A percentile compares a stretch with the other conserved stretches of the same genome.
phyloP scores from a whole-genome alignment of 2,797 vertebrate genomes.

The Acanthurus tractus region DNA sequence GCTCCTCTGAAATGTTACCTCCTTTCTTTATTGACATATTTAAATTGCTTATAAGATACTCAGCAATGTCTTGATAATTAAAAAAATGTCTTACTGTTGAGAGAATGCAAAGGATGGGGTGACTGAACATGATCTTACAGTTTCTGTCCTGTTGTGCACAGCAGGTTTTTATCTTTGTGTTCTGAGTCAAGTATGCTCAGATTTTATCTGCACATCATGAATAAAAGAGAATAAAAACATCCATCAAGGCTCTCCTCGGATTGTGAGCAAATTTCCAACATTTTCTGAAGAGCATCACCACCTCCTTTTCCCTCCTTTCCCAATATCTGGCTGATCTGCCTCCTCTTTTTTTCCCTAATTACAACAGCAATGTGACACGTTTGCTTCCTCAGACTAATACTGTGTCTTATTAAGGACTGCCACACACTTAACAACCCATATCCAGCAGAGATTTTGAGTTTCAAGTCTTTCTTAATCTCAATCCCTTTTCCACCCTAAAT shows the following conservation, averaged over 20 bases:
- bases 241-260: neutral
- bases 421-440: constrained; percentile 24
- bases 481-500: neutral
- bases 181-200: neutral
- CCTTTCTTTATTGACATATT: neutral
- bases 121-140: no score
- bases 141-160: neutral
- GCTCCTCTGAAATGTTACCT: no score
- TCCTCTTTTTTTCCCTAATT: constrained; percentile 30
- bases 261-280: constrained; percentile 1
- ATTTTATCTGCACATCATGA: neutral
- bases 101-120: neutral
- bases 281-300: constrained; percentile 4
- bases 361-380: constrained; percentile 16
- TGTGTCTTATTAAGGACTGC: constrained; percentile 7
- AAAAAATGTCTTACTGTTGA: no score
- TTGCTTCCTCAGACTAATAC: constrained; percentile 5
- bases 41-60: no score
- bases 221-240: constrained; percentile 4
- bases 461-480: neutral
- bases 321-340: neutral
- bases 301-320: neutral
- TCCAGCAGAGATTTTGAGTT: constrained; percentile 1
- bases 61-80: neutral
- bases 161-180: neutral